Base-by-base conservation (phyloP, 2,797 vertebrate species). In the Pitangus sulphuratus region DNA sequence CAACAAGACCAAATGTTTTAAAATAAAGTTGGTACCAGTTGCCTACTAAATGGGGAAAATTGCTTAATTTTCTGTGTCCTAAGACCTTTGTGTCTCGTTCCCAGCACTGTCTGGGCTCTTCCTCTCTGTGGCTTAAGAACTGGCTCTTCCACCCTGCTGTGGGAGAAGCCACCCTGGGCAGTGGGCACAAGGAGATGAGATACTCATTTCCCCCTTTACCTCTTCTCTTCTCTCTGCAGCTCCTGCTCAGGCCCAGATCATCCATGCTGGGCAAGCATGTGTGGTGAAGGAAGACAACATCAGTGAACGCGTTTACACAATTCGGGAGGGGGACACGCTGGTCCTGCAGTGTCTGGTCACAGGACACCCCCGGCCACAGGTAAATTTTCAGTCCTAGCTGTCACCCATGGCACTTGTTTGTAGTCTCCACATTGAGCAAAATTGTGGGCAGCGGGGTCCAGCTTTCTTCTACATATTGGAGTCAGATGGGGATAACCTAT, bases 261-360 rank as follows among this genome's bases (percentile, higher is more conserved):
- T 99, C 94, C 99, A 99, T 70, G 99, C 99, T 6, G 99, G 99
- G 56, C 99, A 99, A 89, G 99, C 99, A 0, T 99, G 99, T 18
- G 99, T 99, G 96, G 99, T 99, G 95, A 99, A 99, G 94, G 99
- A 99, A 94, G 99, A 99, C 96, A 99, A 99, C 97, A 99, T 99
- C 98, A 99, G 99, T 5, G 99, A 99, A 95, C 98, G 99, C 0
- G 99, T 99, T 97, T 99, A 99, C 98, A 99, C 99, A 72, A 99
- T 99, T 98, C 99, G 99, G 58, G 99, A 99, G 95, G 99, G 99
- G 51, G 99, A 99, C 98, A 99, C 98, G 0, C 97, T 99, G 24
- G 98, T 99, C 72, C 98, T 99, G 85, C 99, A 99, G 97, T 99
- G 99, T 93, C 98, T 99, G 68, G 98, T 99, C 81, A 99, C 99